Conservation (phyloP, 2,797 vertebrate genomes). For the Sebastolobus altivelis region DNA sequence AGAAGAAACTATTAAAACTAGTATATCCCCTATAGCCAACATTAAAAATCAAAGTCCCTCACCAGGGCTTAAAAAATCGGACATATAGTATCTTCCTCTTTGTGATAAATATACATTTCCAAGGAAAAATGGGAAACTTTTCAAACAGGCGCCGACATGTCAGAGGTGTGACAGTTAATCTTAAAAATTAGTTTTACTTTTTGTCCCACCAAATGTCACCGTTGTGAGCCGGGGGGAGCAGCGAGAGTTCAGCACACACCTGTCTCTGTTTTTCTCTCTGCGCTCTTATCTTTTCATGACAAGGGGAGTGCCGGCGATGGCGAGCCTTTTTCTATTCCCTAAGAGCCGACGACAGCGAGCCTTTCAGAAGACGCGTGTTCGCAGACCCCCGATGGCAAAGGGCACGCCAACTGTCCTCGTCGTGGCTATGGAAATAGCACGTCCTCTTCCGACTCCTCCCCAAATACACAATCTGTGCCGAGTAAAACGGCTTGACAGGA, state of each 20-base stretch:
- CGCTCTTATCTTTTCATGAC: constrained; percentile 65
- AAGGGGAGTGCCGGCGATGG: constrained; percentile 43
- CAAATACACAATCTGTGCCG: constrained; percentile 18
- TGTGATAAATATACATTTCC: constrained; percentile 16
- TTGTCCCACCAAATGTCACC: constrained; percentile 72
- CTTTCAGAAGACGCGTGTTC: constrained; percentile 50
- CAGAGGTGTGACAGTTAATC: constrained; percentile 70
- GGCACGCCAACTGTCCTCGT: constrained; percentile 44
- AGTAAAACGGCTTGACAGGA: constrained; percentile 59
- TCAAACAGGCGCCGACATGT: constrained; percentile 28
- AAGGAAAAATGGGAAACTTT: not conserved
- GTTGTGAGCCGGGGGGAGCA: constrained; percentile 56
- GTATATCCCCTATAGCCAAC: constrained; percentile 3
- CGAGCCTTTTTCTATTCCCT: constrained; percentile 47
- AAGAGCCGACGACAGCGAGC: constrained; percentile 47
- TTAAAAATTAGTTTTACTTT: constrained; percentile 59
- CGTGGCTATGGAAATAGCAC: constrained; percentile 33
- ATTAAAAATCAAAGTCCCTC: constrained; percentile 30
- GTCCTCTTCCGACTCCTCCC: not conserved
- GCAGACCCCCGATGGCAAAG: constrained; percentile 42
- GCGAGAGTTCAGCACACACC: constrained; percentile 71
- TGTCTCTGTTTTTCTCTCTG: constrained; percentile 63
- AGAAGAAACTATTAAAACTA: constrained; percentile 25
- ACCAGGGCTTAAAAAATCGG: not conserved
- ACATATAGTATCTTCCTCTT: not conserved